Conservation (phyloP, 2,888 invertebrate genomes). For the Balanococcus diminutus region DNA sequence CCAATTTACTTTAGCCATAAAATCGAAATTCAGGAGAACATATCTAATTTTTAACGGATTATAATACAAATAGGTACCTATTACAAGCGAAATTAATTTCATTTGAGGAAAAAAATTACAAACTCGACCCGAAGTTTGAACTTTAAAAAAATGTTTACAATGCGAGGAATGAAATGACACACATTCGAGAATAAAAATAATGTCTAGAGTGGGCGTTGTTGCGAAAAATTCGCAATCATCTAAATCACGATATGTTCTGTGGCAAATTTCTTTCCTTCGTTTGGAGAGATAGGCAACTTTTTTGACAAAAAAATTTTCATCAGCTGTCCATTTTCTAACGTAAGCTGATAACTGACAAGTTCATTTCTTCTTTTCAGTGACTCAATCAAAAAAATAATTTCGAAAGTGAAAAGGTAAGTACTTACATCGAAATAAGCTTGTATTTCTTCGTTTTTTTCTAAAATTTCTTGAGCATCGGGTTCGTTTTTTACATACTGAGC, state of each 20-base stretch:
- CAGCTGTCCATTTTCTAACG: too few relatives aligned
- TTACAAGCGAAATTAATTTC: too few relatives aligned
- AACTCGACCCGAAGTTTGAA: neutral
- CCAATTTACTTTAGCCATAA: too few relatives aligned
- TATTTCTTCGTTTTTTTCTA: constrained; percentile 72
- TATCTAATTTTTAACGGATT: too few relatives aligned
- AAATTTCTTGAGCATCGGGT: constrained; percentile 79
- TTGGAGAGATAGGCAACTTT: neutral
- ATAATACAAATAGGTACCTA: too few relatives aligned
- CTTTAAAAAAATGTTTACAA: neutral
- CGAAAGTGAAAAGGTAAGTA: constrained; percentile 52
- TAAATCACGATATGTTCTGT: too few relatives aligned
- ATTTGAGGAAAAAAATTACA: neutral
- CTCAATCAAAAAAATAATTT: neutral
- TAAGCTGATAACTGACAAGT: too few relatives aligned
- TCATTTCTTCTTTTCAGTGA: too few relatives aligned
- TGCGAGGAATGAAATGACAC: neutral
- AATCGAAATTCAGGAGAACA: too few relatives aligned
- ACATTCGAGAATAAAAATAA: neutral
- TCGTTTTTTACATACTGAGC: constrained; percentile 88
- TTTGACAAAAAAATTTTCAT: neutral
- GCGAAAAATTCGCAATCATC: neutral
- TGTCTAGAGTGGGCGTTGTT: neutral
- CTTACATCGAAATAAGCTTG: constrained; percentile 82
- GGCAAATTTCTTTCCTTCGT: neutral